Base-by-base conservation (phyloP, 2,888 invertebrate genomes). In the Hedychridium roseum region DNA sequence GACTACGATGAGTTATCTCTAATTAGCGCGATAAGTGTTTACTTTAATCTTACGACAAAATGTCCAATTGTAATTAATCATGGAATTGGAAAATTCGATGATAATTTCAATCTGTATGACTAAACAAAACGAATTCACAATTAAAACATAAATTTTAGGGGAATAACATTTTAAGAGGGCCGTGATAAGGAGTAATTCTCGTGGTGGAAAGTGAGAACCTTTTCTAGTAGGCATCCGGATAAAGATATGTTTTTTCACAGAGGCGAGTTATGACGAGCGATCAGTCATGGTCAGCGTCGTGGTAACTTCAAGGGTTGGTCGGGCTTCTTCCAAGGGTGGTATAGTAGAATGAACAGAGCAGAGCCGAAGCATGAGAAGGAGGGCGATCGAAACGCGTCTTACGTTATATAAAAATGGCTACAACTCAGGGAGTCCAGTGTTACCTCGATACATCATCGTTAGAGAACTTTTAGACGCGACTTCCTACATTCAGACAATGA, bases 371-470 rank as follows among this genome's bases (percentile, higher is more conserved):
- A 21, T 30, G 37, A 51, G 48, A 52, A 41, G 37, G 47, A 51
- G 34, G 37, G 50, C 46, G 44, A 54, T 50, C 52, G 51, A 48
- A 49, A 23, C 37, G 50, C 55, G 55, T 50, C 54, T 60, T 56
- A 58, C 54, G 47, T 52, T 56, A 48, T 64, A 65, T 68, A 57
- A 57, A 48, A 65, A 62, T 60, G 55, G 56, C 53, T 59, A 46
- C 53, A 54, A 66, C 57, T 64, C 56, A 57, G 59, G 64, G 61
- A n/a, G 56, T 52, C 60, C 54, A 41, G 44, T 31, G 42, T 43
- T 41, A 42, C 46, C 50, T 55, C 68, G 61, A 69, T 68, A 65
- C 65, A 70, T 68, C 68, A 68, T 68, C 67, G 68, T 68, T 68
- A 70, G 65, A 54, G 56, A 64, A 61, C 56, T 67, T 64, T n/a